These are phyloP conservation scores for Notocelia uddmanniana DNA, from an alignment of 2,888 invertebrate genomes.

Conservation along the genomic window DNA sequence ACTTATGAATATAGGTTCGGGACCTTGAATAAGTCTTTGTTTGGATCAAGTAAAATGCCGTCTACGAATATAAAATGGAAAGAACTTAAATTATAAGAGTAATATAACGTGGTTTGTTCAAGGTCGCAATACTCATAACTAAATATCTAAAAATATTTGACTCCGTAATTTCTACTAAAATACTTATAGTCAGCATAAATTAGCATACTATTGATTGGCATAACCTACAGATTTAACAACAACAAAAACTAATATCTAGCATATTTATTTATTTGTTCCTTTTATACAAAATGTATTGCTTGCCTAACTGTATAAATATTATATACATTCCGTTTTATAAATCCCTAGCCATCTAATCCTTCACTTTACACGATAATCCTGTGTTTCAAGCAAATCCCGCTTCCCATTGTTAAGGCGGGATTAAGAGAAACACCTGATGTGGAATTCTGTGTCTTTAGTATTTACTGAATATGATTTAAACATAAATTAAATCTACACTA, in stretches of 20 bases:
- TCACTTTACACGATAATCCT: slow-evolving; percentile 23
- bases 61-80: not conserved
- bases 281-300: not conserved
- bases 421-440: slow-evolving; percentile 26
- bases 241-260: too few species aligned
- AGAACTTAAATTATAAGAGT: not conserved
- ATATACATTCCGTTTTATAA: slow-evolving; percentile 10
- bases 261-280: too few species aligned
- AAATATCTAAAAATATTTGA: too few species aligned
- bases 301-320: not conserved
- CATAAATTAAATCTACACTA: not conserved
- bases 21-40: not conserved
- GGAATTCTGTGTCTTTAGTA: slow-evolving; percentile 10
- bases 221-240: too few species aligned
- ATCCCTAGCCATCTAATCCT: slow-evolving; percentile 19
- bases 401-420: slow-evolving; percentile 30
- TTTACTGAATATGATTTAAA: not conserved
- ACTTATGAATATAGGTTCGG: slow-evolving; percentile 30
- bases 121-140: not conserved
- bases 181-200: too few species aligned
- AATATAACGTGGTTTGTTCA: not conserved
- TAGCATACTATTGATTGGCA: too few species aligned
- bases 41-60: not conserved
- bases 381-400: slow-evolving; percentile 22
- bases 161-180: too few species aligned